A percentile compares a stretch with the other conserved stretches of the same genome.
phyloP scores from a whole-genome alignment of 2,888 invertebrate species.

The Odontocolon sp. region DNA sequence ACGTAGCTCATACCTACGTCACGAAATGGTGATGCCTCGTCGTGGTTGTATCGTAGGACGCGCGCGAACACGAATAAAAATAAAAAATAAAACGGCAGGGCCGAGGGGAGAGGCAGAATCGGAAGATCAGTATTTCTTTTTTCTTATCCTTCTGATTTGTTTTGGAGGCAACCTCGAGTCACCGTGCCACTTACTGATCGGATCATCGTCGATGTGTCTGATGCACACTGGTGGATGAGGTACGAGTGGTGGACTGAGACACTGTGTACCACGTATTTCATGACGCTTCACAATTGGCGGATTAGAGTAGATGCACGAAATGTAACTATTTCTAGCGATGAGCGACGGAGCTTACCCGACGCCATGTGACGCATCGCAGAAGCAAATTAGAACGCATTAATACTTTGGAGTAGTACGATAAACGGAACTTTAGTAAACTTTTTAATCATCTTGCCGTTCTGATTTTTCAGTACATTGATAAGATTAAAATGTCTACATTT shows the following conservation, averaged over 20 bases:
- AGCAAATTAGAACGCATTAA: conserved; percentile 42
- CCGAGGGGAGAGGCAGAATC: background rate
- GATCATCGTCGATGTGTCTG: conserved; percentile 22
- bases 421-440: too few species aligned
- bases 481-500: too few species aligned
- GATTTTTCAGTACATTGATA: too few species aligned
- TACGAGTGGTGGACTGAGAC: background rate
- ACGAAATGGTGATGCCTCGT: background rate
- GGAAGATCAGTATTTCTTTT: conserved; percentile 10
- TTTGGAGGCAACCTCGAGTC: conserved; percentile 1
- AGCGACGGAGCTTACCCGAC: background rate
- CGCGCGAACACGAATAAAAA: conserved; percentile 9
- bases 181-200: conserved; percentile 33
- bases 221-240: background rate
- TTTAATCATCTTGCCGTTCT: too few species aligned
- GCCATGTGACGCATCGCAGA: conserved; percentile 23
- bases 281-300: conserved; percentile 28
- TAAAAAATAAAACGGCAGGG: too few species aligned
- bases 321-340: conserved; percentile 50
- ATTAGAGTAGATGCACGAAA: conserved; percentile 18
- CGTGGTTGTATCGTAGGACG: background rate
- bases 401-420: too few species aligned
- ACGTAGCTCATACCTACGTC: background rate
- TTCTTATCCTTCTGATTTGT: background rate
- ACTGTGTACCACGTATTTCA: background rate